phyloP scores from a whole-genome alignment of 1,140 invertebrate species.

The Orchesella cincta region DNA sequence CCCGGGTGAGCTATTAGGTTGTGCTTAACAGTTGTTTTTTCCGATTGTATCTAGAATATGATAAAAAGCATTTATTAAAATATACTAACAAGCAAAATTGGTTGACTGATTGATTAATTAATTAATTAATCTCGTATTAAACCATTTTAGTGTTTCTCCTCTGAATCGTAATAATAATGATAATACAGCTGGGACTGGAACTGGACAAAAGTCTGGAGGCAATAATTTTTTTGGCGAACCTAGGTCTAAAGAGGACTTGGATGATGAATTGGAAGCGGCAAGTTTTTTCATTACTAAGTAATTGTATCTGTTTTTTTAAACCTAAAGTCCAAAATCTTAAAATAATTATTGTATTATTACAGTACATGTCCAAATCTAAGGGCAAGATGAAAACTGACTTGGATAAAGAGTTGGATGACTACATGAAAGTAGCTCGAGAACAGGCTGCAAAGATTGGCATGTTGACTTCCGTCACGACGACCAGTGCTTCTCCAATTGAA shows the following conservation, averaged over 20 bases:
- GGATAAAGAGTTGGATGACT: slow-evolving; percentile 44
- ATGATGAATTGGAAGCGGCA: slow-evolving; percentile 39
- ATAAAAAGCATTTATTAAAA: too few species aligned
- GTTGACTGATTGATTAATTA: too few species aligned
- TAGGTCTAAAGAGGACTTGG: slow-evolving; percentile 37
- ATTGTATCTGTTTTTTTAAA: too few species aligned
- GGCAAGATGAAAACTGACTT: slow-evolving; percentile 8
- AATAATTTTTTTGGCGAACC: background rate
- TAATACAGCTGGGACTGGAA: too few species aligned
- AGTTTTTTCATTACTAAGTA: background rate
- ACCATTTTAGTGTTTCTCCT: too few species aligned
- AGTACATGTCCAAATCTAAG: slow-evolving; percentile 47
- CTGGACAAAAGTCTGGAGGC: too few species aligned
- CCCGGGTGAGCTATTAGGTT: too few species aligned
- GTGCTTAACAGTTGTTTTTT: too few species aligned
- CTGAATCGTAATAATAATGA: too few species aligned
- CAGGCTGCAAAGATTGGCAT: background rate
- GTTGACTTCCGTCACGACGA: background rate
- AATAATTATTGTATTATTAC: slow-evolving; percentile 8
- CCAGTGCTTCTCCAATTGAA: background rate
- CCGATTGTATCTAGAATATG: too few species aligned
- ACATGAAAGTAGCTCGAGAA: slow-evolving; percentile 36
- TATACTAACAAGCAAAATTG: too few species aligned
- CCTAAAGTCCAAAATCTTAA: background rate
- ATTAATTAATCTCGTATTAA: too few species aligned